A percentile compares a stretch with the other conserved stretches of the same genome.
Conservation (phyloP, 1,140 invertebrate genomes). For the Hypsibius dujardini region DNA sequence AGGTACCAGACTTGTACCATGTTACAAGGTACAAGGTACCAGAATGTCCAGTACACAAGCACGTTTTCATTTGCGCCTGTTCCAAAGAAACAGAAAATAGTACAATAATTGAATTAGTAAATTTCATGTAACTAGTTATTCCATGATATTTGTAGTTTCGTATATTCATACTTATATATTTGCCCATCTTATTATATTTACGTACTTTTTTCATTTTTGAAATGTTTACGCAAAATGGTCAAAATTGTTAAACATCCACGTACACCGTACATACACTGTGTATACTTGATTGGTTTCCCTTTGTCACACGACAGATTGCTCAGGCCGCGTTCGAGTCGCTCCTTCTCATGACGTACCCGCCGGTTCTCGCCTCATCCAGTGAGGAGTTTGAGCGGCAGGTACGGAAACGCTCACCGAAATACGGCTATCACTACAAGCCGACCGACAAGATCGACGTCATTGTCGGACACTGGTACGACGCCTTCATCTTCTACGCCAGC, state of each 20-base stretch:
- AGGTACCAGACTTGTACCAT: too few species aligned
- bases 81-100: too few species aligned
- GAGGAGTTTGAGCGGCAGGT: neutral
- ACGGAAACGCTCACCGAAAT: neutral
- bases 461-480: neutral
- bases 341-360: neutral
- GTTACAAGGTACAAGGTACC: too few species aligned
- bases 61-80: too few species aligned
- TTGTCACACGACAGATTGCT: neutral
- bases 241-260: neutral
- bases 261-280: too few species aligned
- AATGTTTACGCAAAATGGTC: neutral
- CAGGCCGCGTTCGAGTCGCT: neutral
- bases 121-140: too few species aligned
- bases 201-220: conserved; percentile 7
- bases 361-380: neutral
- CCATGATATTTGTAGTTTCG: too few species aligned
- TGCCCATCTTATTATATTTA: neutral
- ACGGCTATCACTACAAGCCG: neutral
- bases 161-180: neutral
- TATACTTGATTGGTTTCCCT: too few species aligned
- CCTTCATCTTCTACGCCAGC: neutral
- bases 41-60: too few species aligned
- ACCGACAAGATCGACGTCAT: neutral
- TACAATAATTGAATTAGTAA: too few species aligned